These are phyloP conservation scores for Cariama cristata DNA, from an alignment of 2,113 vertebrate genomes.

Conservation along the genomic window DNA sequence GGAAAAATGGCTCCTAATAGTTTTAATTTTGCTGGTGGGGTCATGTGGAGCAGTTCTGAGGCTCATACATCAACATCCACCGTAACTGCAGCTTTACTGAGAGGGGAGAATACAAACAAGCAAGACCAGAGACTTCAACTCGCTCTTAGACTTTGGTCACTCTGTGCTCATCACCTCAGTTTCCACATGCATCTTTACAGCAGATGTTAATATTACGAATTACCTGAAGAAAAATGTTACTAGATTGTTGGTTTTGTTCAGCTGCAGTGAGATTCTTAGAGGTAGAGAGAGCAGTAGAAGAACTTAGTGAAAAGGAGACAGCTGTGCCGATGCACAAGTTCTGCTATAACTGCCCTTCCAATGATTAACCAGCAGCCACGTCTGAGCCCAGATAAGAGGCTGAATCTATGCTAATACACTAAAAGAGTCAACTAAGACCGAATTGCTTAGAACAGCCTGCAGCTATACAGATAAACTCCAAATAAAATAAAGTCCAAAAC, in stretches of 20 bases:
- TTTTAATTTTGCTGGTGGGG: background rate
- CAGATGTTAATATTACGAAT: background rate
- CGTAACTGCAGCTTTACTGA: background rate
- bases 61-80: background rate
- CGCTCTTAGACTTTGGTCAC: background rate
- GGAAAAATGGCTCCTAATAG: background rate
- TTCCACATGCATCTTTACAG: background rate
- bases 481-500: background rate
- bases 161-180: background rate
- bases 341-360: background rate
- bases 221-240: background rate
- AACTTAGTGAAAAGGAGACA: background rate
- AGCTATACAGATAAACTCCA: background rate
- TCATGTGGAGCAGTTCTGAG: background rate
- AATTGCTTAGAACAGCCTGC: background rate
- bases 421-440: background rate
- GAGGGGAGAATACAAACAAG: background rate
- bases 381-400: background rate
- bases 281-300: background rate
- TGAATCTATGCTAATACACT: background rate
- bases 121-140: background rate
- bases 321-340: background rate
- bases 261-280: background rate
- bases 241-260: background rate
- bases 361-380: background rate